Conservation (phyloP, 2,888 invertebrate species). For the Petrolisthes cinctipes region DNA sequence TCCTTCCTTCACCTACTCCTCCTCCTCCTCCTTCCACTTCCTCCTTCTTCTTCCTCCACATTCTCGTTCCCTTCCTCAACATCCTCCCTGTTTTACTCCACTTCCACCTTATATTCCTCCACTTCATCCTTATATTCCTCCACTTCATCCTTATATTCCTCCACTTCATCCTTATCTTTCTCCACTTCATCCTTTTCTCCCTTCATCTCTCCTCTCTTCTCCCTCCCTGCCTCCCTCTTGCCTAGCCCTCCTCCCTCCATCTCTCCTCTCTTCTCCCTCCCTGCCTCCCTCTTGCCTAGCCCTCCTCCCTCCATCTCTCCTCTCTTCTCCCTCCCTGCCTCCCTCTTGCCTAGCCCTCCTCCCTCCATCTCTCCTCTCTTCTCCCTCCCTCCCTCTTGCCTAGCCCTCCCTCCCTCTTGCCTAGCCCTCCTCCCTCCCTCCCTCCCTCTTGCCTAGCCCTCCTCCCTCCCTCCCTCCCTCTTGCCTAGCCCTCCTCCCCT, state of each 20-base stretch:
- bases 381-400: not conserved
- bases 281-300: not conserved
- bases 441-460: not conserved
- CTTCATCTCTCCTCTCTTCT: not conserved
- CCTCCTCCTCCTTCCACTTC: not conserved
- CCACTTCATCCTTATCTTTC: too few species aligned
- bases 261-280: not conserved
- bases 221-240: not conserved
- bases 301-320: not conserved
- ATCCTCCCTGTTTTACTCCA: not conserved
- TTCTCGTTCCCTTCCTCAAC: not conserved
- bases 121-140: not conserved
- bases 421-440: not conserved
- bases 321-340: not conserved
- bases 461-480: not conserved
- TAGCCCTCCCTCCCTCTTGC: not conserved
- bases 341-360: not conserved
- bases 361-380: not conserved
- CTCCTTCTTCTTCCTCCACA: not conserved
- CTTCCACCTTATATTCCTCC: not conserved
- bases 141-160: too few species aligned
- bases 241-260: not conserved
- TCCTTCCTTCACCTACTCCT: not conserved
- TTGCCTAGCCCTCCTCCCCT: not conserved
- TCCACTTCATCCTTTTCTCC: too few species aligned